Conservation (phyloP, 2,113 vertebrate genomes). For the Pangasianodon hypophthalmus region DNA sequence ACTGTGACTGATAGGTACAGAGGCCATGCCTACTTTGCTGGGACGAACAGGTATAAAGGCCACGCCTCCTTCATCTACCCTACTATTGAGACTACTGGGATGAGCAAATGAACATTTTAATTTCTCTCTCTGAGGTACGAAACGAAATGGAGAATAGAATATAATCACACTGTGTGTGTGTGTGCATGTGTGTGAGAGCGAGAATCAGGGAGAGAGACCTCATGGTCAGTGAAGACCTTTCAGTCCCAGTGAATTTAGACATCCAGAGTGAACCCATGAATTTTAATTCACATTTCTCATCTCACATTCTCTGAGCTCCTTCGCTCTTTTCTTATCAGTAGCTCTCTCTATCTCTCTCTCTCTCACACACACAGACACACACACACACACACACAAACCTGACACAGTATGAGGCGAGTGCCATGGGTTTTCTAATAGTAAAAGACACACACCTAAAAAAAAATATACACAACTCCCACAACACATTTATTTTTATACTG, state of each 20-base stretch:
- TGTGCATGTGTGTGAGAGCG: background rate
- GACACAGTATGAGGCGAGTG: background rate
- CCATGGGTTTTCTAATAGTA: background rate
- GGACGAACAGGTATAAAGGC: background rate
- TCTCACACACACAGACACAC: background rate
- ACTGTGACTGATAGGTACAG: background rate
- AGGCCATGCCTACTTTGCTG: background rate
- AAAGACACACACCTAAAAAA: background rate
- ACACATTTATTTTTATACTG: background rate
- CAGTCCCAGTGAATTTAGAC: constrained; percentile 19
- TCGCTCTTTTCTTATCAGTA: constrained; percentile 22
- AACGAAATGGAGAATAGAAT: constrained; percentile 37
- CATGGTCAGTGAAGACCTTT: constrained; percentile 33
- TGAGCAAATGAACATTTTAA: background rate
- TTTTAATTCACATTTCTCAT: constrained; percentile 68
- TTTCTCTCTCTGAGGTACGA: constrained; percentile 30
- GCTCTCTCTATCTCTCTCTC: background rate
- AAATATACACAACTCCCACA: background rate
- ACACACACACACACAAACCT: background rate
- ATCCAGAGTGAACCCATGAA: constrained; percentile 58
- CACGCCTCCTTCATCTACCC: background rate
- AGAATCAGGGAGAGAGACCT: background rate
- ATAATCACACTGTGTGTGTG: background rate
- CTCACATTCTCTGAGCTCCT: background rate
- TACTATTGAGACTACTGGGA: constrained; percentile 1